phyloP scores from a whole-genome alignment of 2,113 vertebrate species.

The Macquaria ambigua region DNA sequence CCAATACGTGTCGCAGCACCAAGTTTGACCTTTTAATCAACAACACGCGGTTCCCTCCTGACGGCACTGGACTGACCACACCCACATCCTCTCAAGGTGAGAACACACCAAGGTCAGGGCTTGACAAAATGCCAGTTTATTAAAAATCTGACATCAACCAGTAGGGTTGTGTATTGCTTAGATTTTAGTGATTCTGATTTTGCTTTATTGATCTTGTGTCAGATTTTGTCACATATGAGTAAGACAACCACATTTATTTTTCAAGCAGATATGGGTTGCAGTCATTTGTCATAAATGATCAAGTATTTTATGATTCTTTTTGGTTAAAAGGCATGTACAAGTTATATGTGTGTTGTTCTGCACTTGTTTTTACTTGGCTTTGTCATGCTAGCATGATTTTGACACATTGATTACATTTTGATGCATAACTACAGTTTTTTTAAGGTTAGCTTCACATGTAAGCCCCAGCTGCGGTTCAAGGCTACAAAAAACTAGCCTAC shows the following conservation, averaged over 20 bases:
- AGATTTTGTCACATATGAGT: neutral
- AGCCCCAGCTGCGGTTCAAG: neutral
- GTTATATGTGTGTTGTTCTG: neutral
- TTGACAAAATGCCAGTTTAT: neutral
- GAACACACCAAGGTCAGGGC: neutral
- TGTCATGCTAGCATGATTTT: neutral
- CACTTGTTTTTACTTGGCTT: neutral
- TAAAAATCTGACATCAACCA: neutral
- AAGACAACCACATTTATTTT: neutral
- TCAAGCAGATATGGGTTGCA: neutral
- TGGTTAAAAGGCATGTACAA: neutral
- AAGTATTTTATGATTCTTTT: neutral
- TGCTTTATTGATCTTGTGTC: neutral
- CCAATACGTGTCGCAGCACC: conserved; percentile 98
- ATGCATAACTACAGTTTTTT: too few relatives aligned
- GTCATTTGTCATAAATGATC: neutral
- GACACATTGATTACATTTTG: neutral
- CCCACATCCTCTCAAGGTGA: conserved; percentile 91
- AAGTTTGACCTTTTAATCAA: conserved; percentile 98
- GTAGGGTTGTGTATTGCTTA: neutral
- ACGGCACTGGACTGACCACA: conserved; percentile 89
- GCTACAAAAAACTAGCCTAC: too few relatives aligned
- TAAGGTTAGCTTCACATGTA: neutral
- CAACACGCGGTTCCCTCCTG: conserved; percentile 94
- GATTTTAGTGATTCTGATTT: neutral